Evolutionary conservation across 2,888 invertebrate genomes (phyloP).

Genomic region (Yponomeuta evonymella): DNA sequence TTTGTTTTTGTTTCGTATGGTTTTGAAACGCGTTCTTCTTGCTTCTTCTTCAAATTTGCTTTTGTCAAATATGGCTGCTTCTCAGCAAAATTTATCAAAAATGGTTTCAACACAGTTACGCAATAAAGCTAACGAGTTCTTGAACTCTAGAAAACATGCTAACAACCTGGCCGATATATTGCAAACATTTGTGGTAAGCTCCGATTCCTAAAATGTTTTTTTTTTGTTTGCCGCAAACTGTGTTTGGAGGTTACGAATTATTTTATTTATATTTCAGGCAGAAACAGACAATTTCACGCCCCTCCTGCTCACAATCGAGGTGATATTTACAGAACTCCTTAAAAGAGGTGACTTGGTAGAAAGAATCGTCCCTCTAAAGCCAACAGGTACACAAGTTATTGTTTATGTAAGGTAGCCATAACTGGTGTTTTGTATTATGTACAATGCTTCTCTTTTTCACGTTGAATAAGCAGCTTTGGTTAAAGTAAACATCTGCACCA

Average conservation of each 20-base stretch:
- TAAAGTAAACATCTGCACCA: too few relatives aligned
- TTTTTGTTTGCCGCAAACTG: neutral
- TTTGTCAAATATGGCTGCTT: constrained; percentile 61
- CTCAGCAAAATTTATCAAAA: constrained; percentile 59
- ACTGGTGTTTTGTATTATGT: neutral
- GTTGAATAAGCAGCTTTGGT: constrained; percentile 7
- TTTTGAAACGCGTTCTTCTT: neutral
- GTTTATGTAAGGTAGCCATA: too few relatives aligned
- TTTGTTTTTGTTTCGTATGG: neutral
- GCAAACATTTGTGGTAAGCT: constrained; percentile 79
- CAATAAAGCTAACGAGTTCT: constrained; percentile 82
- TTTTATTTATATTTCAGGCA: constrained; percentile 43
- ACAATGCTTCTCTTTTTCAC: constrained; percentile 21
- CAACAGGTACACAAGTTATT: constrained; percentile 52
- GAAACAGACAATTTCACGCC: constrained; percentile 70
- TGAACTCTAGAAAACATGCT: constrained; percentile 79
- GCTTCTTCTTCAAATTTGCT: neutral
- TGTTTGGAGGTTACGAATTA: constrained; percentile 28
- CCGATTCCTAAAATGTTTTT: neutral
- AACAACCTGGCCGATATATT: constrained; percentile 82
- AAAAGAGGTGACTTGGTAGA: constrained; percentile 80
- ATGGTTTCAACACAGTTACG: constrained; percentile 80
- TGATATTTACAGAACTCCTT: constrained; percentile 81
- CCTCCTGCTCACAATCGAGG: constrained; percentile 81
- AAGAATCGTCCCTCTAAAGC: constrained; percentile 76